Percentiles rank a stretch among this genome's conserved stretches.
Evolutionary conservation across 2,888 invertebrate species (phyloP).

Genomic region (Polydrusus tereticollis): DNA sequence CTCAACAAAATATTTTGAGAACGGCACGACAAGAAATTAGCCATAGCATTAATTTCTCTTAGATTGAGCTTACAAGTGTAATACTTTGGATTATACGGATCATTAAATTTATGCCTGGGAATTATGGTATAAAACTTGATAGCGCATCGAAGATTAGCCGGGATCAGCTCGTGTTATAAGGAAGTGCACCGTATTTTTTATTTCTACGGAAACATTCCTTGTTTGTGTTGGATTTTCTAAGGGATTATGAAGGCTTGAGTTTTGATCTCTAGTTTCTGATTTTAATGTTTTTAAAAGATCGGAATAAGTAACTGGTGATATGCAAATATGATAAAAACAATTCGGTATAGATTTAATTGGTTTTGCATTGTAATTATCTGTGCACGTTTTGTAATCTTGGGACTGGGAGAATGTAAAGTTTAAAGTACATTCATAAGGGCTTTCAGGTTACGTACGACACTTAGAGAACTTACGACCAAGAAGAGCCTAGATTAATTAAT

Average conservation of each 20-base stretch:
- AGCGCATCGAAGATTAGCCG: constrained; percentile 68
- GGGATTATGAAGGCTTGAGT: constrained; percentile 31
- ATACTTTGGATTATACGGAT: constrained; percentile 67
- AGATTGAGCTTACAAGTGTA: constrained; percentile 67
- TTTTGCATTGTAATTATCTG: neutral
- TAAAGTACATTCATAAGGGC: no score
- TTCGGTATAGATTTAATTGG: neutral
- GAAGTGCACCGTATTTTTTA: constrained; percentile 62
- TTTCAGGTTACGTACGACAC: no score
- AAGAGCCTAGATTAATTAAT: no score
- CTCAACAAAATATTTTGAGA: constrained; percentile 37
- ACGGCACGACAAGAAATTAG: constrained; percentile 61
- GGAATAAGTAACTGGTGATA: neutral
- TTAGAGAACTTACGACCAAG: no score
- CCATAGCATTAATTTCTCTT: constrained; percentile 65
- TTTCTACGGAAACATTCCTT: constrained; percentile 36
- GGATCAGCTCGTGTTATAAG: constrained; percentile 65
- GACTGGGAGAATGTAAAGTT: no score
- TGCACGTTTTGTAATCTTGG: no score
- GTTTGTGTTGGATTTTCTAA: constrained; percentile 34
- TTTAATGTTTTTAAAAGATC: constrained; percentile 13
- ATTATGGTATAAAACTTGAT: constrained; percentile 69
- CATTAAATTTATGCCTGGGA: constrained; percentile 69
- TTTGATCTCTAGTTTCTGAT: constrained; percentile 20
- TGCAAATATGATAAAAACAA: constrained; percentile 4